Evolutionary conservation across 2,113 vertebrate genomes (phyloP), one percentile per base, ranked within the genome.

Genomic region (Mesembrinibis cayennensis): DNA sequence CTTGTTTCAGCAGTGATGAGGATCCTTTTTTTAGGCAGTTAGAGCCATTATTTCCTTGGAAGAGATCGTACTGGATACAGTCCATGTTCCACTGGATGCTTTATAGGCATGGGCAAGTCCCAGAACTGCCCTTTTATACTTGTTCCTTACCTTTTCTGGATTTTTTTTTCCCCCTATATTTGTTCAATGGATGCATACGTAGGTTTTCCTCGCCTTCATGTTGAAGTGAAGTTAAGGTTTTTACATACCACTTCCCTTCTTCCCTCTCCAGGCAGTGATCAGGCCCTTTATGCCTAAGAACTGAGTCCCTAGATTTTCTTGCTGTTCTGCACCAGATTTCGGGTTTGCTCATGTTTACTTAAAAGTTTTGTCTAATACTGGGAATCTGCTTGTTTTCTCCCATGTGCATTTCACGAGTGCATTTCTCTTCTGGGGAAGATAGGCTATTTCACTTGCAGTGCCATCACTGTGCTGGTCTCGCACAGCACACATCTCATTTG

Each of bases 1-100:
- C 87, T 97, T 90, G 55, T 93, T 98, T 95, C 58, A n/a, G 88
- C 87, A 81, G 67, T 45, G 79, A 72, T 88, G 69, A 82, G 79
- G 74, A 94, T 55, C 23, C 34, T 94, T 94, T 81, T 81, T 96
- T 91, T 89, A 81, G 50, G 67, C 45, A 56, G 49, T 62, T 59
- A 69, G 40, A 91, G 58, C 52, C 69, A 49, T 77, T 95, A 86
- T 97, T 96, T 96, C 90, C 50, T 92, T 89, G 87, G 66, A 76
- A 87, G 81, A 58, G 67, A 67, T 11, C 13, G 3, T 53, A 19
- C 52, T 30, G 44, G 47, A 58, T 44, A 79, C 18, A 65, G 40
- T 26, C 65, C 14, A 1, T 50, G 53, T 94, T 81, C 59, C 36
- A 29, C 25, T 61, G 42, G 38, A 65, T 72, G 52, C 25, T 74